Conservation (phyloP, 2,888 invertebrate species). For the Ophioninae sp. region DNA sequence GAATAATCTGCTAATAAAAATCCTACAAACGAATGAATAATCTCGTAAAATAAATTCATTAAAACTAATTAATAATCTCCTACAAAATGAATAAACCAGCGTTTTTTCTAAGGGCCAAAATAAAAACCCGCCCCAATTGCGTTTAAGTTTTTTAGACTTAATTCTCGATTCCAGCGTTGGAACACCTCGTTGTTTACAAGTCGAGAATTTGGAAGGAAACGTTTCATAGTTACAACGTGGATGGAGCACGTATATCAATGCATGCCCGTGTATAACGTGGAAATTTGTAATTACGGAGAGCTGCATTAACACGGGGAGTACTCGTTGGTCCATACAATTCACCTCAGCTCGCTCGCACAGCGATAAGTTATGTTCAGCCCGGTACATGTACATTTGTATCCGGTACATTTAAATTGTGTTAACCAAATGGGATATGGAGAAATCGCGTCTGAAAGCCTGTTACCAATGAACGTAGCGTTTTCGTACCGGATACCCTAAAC, state of each 20-base stretch:
- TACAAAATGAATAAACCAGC: too few species aligned
- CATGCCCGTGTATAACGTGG: background rate
- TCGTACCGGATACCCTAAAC: constrained; percentile 19
- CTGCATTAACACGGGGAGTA: constrained; percentile 42
- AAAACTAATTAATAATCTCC: too few species aligned
- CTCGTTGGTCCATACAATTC: constrained; percentile 37
- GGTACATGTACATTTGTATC: background rate
- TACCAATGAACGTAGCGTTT: constrained; percentile 34
- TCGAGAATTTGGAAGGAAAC: background rate
- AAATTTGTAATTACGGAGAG: constrained; percentile 56
- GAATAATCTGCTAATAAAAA: too few species aligned
- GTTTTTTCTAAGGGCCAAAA: too few species aligned
- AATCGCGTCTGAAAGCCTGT: constrained; percentile 48
- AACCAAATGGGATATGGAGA: constrained; percentile 30
- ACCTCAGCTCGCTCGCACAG: constrained; percentile 25
- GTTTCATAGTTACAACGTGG: background rate
- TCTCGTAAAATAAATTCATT: too few species aligned
- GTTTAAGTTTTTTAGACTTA: background rate
- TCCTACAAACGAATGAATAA: too few species aligned
- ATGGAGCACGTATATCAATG: constrained; percentile 18
- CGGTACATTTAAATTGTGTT: constrained; percentile 18
- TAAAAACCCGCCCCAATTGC: background rate
- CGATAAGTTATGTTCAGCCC: constrained; percentile 47
- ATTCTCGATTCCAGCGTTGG: background rate
- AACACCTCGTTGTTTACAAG: background rate